phyloP scores from a whole-genome alignment of 2,888 invertebrate genomes.

The Cynaeus angustus region DNA sequence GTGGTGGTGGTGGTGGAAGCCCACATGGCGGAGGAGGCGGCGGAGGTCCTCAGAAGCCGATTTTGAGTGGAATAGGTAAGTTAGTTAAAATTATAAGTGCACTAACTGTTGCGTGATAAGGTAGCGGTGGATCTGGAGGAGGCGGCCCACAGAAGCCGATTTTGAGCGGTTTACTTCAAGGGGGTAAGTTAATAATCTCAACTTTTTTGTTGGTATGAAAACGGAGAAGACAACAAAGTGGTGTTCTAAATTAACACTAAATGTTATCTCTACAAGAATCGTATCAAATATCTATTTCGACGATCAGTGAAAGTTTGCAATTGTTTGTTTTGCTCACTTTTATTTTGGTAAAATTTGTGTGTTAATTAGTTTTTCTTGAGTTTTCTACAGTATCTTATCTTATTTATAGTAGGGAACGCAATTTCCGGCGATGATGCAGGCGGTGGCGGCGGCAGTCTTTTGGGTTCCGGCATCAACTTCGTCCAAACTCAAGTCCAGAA shows the following conservation, averaged over 20 bases:
- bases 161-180: constrained; percentile 21
- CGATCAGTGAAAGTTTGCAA: too few species aligned
- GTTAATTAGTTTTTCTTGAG: too few species aligned
- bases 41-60: constrained; percentile 14
- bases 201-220: too few species aligned
- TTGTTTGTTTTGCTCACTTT: too few species aligned
- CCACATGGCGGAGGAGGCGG: constrained; percentile 26
- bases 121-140: constrained; percentile 1
- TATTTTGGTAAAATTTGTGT: too few species aligned
- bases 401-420: constrained; percentile 19
- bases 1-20: constrained; percentile 48
- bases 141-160: constrained; percentile 26
- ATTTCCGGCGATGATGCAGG: constrained; percentile 16
- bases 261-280: too few species aligned
- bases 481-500: constrained; percentile 43
- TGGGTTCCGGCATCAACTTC: constrained; percentile 28
- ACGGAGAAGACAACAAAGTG: too few species aligned
- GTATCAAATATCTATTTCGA: too few species aligned
- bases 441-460: constrained; percentile 26
- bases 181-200: too few species aligned
- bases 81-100: background rate
- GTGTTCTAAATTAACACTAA: background rate
- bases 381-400: too few species aligned
- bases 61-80: constrained; percentile 15
- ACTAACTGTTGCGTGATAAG: too few species aligned